These are phyloP conservation scores for Drosophila multiciliata DNA, from an alignment of 2,888 invertebrate genomes.

Conservation along the genomic window DNA sequence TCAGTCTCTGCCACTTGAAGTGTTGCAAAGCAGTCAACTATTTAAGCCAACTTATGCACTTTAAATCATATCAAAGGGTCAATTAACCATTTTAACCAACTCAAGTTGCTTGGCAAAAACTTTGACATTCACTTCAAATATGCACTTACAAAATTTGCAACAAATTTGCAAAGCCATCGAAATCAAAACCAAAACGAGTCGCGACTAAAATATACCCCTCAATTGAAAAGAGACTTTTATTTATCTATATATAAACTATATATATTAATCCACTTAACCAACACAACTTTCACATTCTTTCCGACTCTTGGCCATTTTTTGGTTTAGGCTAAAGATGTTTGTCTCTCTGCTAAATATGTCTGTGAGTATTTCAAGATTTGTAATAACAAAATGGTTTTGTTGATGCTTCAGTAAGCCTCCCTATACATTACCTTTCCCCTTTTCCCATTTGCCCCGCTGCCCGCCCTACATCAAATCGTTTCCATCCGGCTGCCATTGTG, in stretches of 20 bases:
- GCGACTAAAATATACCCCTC: not conserved
- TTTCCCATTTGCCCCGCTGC: not conserved
- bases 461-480: not conserved
- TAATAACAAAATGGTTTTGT: slow-evolving; percentile 74
- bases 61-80: slow-evolving; percentile 1
- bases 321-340: slow-evolving; percentile 3
- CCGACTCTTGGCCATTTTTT: not conserved
- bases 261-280: not conserved
- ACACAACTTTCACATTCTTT: too few species aligned
- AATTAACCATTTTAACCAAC: not conserved
- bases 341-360: not conserved
- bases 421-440: not conserved
- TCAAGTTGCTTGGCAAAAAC: not conserved
- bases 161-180: not conserved
- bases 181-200: not conserved
- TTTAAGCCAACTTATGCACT: not conserved
- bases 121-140: not conserved
- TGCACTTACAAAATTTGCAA: not conserved
- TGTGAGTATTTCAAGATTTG: slow-evolving; percentile 63
- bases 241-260: not conserved
- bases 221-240: not conserved
- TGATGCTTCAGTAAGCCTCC: slow-evolving; percentile 33
- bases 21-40: not conserved
- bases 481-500: slow-evolving; percentile 18
- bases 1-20: not conserved